Percentiles rank a stretch among this genome's conserved stretches.
These are phyloP conservation scores for Coelogynopora nodosa DNA, from an alignment of 2,888 invertebrate species.

Conservation along the genomic window DNA sequence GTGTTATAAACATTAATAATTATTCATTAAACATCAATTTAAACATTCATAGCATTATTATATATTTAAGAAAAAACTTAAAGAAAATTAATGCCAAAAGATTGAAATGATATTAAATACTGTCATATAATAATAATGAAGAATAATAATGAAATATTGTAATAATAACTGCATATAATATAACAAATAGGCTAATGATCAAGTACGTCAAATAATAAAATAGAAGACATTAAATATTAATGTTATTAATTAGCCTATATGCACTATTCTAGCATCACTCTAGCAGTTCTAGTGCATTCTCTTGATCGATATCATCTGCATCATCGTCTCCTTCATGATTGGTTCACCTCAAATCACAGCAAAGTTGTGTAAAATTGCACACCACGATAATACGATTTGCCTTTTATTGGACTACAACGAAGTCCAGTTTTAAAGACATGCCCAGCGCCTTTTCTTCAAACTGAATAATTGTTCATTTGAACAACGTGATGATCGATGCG, in stretches of 20 bases:
- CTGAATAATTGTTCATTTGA: not conserved
- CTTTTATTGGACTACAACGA: not conserved
- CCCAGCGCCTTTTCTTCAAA: not conserved
- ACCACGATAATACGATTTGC: too few relatives aligned
- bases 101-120: not conserved
- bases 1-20: not conserved
- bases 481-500: not conserved
- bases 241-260: not conserved
- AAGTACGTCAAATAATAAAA: not conserved
- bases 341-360: not conserved
- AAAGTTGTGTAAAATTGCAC: not conserved
- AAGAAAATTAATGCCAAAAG: not conserved
- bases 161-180: not conserved
- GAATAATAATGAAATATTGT: not conserved
- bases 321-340: not conserved
- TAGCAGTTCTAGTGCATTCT: not conserved
- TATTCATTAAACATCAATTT: not conserved
- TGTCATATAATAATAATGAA: not conserved
- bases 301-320: not conserved
- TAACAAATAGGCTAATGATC: not conserved
- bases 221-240: not conserved
- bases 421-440: not conserved
- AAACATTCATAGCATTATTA: not conserved
- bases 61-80: not conserved
- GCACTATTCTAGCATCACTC: not conserved